These are phyloP conservation scores for Drosophila ironensis DNA, from an alignment of 1,140 invertebrate genomes.

Conservation along the genomic window DNA sequence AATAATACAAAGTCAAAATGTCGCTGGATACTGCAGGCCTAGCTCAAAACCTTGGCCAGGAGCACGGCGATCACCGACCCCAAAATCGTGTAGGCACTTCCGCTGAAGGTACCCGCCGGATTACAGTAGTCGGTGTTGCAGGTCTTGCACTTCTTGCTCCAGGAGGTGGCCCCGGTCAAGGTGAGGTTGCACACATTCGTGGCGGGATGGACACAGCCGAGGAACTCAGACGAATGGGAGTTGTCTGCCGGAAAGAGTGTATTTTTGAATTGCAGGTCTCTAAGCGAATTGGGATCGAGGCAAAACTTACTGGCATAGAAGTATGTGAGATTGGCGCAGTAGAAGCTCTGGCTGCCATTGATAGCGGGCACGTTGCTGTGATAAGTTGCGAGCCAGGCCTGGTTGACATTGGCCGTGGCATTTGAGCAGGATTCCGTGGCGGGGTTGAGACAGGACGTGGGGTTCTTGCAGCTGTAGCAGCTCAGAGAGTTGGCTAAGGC, in stretches of 20 bases:
- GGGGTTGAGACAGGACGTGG: background rate
- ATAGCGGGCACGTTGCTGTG: conserved; percentile 26
- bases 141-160: background rate
- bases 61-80: conserved; percentile 28
- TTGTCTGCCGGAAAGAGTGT: conserved; percentile 5
- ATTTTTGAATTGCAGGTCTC: too few species aligned
- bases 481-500: conserved; percentile 30
- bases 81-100: conserved; percentile 44
- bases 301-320: conserved; percentile 21
- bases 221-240: background rate
- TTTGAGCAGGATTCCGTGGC: conserved; percentile 26
- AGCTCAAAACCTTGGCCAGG: conserved; percentile 33
- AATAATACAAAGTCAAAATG: background rate
- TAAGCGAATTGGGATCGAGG: too few species aligned
- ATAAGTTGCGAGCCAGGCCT: background rate
- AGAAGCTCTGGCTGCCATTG: conserved; percentile 4
- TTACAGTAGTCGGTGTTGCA: conserved; percentile 39
- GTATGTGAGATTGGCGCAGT: conserved; percentile 38
- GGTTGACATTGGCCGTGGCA: conserved; percentile 39
- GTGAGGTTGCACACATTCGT: conserved; percentile 14
- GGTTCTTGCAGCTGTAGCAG: conserved; percentile 47
- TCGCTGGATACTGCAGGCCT: background rate
- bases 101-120: conserved; percentile 52
- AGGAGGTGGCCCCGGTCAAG: conserved; percentile 1
- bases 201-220: conserved; percentile 38